Conservation (phyloP, 2,113 vertebrate genomes). For the Egretta garzetta region DNA sequence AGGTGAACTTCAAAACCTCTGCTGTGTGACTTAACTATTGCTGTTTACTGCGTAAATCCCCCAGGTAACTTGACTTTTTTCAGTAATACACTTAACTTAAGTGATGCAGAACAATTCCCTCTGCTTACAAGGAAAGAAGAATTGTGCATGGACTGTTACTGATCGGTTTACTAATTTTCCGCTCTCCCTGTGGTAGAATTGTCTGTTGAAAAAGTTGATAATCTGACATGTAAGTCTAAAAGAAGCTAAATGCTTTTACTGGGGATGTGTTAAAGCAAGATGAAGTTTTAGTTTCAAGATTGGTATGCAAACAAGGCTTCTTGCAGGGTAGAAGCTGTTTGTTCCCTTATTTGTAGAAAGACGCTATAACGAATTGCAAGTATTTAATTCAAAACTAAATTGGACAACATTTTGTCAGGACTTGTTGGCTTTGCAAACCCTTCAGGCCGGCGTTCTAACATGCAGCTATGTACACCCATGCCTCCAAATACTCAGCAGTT, state of each 20-base stretch:
- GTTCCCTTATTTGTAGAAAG: not conserved
- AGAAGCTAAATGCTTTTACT: not conserved
- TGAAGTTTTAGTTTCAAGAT: not conserved
- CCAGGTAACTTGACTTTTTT: not conserved
- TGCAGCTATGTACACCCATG: not conserved
- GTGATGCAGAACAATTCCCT: constrained; percentile 27
- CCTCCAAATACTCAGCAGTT: constrained; percentile 42
- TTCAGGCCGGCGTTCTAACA: constrained; percentile 5
- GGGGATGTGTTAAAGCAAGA: not conserved
- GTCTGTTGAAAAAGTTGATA: not conserved
- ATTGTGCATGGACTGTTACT: constrained; percentile 4
- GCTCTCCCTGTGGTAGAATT: not conserved
- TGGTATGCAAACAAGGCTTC: not conserved
- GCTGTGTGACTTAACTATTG: not conserved
- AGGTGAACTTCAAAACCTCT: not conserved
- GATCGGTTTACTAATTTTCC: not conserved
- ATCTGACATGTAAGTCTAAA: not conserved
- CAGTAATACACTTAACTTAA: not conserved
- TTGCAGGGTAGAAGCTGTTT: not conserved
- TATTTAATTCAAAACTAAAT: constrained; percentile 43
- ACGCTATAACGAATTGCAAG: not conserved
- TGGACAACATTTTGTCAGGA: constrained; percentile 47
- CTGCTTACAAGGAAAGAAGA: constrained; percentile 28
- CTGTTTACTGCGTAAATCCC: not conserved
- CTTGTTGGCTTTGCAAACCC: constrained; percentile 56